Base-by-base conservation (phyloP, 1,140 invertebrate genomes). In the Branchinecta lynchi region DNA sequence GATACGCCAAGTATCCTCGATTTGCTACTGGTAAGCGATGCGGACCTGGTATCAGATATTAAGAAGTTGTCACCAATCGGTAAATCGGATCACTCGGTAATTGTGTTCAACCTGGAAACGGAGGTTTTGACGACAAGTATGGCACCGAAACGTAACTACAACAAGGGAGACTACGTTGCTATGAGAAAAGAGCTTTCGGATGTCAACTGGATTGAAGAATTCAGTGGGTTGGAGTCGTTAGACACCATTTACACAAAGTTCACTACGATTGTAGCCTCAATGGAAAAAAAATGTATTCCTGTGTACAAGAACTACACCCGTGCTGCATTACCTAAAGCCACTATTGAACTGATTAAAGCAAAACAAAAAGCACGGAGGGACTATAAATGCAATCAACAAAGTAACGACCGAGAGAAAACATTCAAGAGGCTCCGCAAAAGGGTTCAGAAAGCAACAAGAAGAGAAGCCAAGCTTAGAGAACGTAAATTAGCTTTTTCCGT, bases 181-280 rank as follows among this genome's bases (percentile, higher is more conserved):
- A 7, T 44, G 67, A 32, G 32, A 21, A 68, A 44, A 1, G 12
- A 12, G 12, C 67, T 68, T 43, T n/a, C 67, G 32, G 12, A n/a
- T 21, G 32, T 68, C 44, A 68, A 68, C 32, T 68, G 67, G 67
- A 43, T 43, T 68, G n/a, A 32, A 68, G 67, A 21, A 68, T 68
- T 68, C 32, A 15, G 43, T 15, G 67, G 3, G n/a, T 21, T 43
- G 32, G 67, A 68, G 44, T 68, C 67, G 12, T 15, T 68, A 21
- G 67, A 68, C n/a, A 43, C 12, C 44, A 43, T 68, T 43, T 68
- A 68, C 44, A 43, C 12, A 43, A 68, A 44, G 44, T 68, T 68
- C 43, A 3, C 44, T 1, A 21, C n/a, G 32, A 43, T 68, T 15
- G 32, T 68, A 43, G 44, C 32, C 32, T 15, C 67, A 43, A 44